Base-by-base conservation (phyloP, 2,797 vertebrate genomes). In the Coranthus polyacanthus region DNA sequence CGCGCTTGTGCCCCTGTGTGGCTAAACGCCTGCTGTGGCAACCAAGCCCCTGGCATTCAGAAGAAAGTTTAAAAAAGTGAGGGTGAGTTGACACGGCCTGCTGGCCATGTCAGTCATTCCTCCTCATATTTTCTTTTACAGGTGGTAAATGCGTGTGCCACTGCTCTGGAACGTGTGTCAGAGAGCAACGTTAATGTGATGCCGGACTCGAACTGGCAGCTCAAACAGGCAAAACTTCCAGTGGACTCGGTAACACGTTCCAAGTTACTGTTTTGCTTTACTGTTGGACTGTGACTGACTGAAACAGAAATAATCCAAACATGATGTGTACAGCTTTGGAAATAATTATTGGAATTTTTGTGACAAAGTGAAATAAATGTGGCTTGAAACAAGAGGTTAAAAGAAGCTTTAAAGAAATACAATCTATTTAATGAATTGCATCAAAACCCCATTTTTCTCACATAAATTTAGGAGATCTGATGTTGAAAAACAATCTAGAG, bases 1-100 rank as follows among this genome's bases (percentile, higher is more conserved):
- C 5, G 15, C 0, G 7, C 24, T 55, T 34, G 18, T 52, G 34
- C 42, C 74, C 41, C 36, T 21, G 45, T 51, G 75, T 44, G 70
- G 45, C 43, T 63, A 9, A 68, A 55, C 15, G 15, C 78, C 72
- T 57, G 68, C 60, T 56, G 78, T 36, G 15, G 20, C 62, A 57
- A 79, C 55, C 54, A 29, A 58, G 49, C 42, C 44, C n/a, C 73
- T 42, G 69, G 84, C 80, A 81, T 71, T 76, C 44, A 58, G 63
- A 67, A 42, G 34, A 72, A 74, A 83, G 58, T 55, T 51, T n/a
- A 55, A 78, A 53, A 49, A 32, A 32, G 49, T 38, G 72, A 18
- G 58, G 66, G 65, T 60, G 62, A 66, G 59, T 22, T 38, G 51
- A 61, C 52, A 46, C 3, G 20, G 24, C 50, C 47, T 6, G 24